Percentiles rank a stretch among this genome's conserved stretches.
phyloP scores from a whole-genome alignment of 1,140 invertebrate genomes.

The Antheraea pernyi region DNA sequence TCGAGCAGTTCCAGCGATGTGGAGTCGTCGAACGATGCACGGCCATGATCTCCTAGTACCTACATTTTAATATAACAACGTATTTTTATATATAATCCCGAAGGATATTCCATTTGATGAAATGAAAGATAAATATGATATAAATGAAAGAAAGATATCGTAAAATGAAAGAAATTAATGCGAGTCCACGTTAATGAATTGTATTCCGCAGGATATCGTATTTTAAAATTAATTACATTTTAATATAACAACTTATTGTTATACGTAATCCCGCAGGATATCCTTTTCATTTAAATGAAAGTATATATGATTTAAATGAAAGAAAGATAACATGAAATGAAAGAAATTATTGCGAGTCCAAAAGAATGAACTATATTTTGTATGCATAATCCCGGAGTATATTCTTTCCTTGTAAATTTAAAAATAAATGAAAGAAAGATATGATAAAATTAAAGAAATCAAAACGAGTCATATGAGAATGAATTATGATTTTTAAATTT shows the following conservation, averaged over 20 bases:
- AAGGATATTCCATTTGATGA: not conserved
- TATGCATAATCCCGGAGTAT: too few species aligned
- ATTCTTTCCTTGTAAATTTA: too few species aligned
- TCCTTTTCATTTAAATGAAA: not conserved
- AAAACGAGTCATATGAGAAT: too few species aligned
- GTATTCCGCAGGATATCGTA: too few species aligned
- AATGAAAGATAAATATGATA: not conserved
- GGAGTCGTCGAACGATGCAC: conserved; percentile 73
- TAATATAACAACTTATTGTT: not conserved
- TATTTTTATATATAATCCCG: not conserved
- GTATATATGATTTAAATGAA: not conserved
- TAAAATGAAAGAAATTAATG: not conserved
- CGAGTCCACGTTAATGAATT: not conserved
- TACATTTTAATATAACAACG: not conserved
- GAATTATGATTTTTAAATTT: not conserved
- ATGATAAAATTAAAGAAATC: too few species aligned
- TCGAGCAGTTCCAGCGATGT: conserved; percentile 73
- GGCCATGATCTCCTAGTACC: conserved; percentile 46
- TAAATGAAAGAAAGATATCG: not conserved
- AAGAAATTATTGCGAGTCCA: not conserved
- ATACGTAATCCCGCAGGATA: not conserved
- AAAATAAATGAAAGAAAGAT: too few species aligned
- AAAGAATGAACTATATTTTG: too few species aligned
- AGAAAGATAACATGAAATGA: not conserved
- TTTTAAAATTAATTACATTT: not conserved